phyloP scores from a whole-genome alignment of 2,113 vertebrate species.

The Aleadryas rufinucha region DNA sequence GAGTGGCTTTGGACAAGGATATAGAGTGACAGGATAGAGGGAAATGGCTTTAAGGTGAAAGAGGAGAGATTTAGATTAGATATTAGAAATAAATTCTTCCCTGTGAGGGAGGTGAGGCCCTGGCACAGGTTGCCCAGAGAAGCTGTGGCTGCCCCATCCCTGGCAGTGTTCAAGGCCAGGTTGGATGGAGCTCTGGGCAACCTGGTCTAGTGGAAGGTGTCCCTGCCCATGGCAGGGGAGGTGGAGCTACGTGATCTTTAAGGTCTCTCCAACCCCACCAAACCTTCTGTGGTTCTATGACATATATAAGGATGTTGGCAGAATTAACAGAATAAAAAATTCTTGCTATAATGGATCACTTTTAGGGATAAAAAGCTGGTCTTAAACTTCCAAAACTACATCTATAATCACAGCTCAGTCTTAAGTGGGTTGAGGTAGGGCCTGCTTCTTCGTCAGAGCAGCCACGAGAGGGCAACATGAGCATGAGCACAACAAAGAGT shows the following conservation, averaged over 20 bases:
- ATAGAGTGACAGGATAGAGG: neutral
- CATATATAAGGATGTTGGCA: fast-evolving
- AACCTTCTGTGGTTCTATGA: neutral
- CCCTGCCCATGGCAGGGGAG: neutral
- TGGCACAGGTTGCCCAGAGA: neutral
- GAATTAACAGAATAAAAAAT: neutral
- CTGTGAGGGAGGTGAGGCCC: fast-evolving
- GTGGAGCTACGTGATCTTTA: fast-evolving
- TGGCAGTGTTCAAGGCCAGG: neutral
- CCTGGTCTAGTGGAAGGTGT: fast-evolving
- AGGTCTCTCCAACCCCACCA: neutral
- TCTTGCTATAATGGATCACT: neutral
- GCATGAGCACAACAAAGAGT: neutral
- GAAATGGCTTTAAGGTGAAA: neutral
- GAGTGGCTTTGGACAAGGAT: neutral
- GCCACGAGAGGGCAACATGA: conserved; percentile 60
- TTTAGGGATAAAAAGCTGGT: neutral
- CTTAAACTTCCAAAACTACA: neutral
- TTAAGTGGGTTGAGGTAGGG: fast-evolving
- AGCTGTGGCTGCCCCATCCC: neutral
- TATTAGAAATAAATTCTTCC: neutral
- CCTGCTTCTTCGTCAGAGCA: neutral
- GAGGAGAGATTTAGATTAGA: neutral
- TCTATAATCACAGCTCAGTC: fast-evolving
- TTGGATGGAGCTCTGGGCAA: neutral